Evolutionary conservation across 2,888 invertebrate genomes (phyloP).

Genomic region (Callyntrura guangdongensis): DNA sequence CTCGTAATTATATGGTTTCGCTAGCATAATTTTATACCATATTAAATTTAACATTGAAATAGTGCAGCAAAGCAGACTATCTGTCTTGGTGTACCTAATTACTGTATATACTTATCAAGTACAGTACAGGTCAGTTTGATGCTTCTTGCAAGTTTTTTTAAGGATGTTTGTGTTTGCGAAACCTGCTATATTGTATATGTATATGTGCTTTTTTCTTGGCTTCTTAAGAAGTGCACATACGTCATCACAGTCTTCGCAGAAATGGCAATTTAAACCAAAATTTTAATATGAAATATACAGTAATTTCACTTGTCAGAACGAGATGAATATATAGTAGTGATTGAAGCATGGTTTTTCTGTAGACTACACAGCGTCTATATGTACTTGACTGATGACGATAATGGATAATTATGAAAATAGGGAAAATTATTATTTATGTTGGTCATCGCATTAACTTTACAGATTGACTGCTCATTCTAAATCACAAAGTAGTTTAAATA

Average conservation of each 20-base stretch:
- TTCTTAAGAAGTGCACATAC: slow-evolving; percentile 21
- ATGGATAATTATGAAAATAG: too few species aligned
- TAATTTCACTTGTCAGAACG: too few species aligned
- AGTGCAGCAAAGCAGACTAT: too few species aligned
- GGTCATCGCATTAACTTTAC: too few species aligned
- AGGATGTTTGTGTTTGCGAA: too few species aligned
- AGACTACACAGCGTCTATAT: neutral
- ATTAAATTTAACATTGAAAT: too few species aligned
- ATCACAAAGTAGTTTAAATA: too few species aligned
- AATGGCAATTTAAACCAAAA: slow-evolving; percentile 26
- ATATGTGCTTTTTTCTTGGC: neutral
- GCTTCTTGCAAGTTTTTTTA: too few species aligned
- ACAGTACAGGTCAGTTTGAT: neutral
- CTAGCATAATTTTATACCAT: too few species aligned
- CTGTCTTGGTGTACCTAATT: neutral
- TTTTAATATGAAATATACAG: neutral
- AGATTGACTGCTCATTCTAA: too few species aligned
- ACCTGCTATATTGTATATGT: neutral
- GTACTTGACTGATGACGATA: neutral
- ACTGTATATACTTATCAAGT: too few species aligned
- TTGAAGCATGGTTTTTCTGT: too few species aligned
- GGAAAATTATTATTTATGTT: neutral
- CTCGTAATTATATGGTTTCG: slow-evolving; percentile 1
- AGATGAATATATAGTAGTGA: neutral
- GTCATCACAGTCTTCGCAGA: slow-evolving; percentile 21